These are phyloP conservation scores for Microctenopoma stevenorrisi DNA, from an alignment of 2,797 vertebrate species.

Conservation along the genomic window DNA sequence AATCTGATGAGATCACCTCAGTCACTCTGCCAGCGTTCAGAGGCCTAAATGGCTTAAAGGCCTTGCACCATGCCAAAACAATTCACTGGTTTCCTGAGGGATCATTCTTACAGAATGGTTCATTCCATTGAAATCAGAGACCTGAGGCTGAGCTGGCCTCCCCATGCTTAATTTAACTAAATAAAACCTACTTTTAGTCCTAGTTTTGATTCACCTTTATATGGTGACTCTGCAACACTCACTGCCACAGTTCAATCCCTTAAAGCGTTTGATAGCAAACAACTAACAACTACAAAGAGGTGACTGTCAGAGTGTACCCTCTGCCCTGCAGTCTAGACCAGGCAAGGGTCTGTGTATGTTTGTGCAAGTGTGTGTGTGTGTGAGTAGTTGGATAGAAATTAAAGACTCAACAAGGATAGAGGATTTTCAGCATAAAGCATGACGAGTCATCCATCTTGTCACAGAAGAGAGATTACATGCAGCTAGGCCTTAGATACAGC, in stretches of 20 bases:
- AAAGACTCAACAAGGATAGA: constrained; percentile 64
- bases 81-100: constrained; percentile 58
- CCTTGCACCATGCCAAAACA: constrained; percentile 60
- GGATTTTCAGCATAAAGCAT: constrained; percentile 73
- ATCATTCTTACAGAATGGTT: constrained; percentile 54
- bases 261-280: constrained; percentile 25
- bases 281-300: constrained; percentile 30
- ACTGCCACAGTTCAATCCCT: constrained; percentile 13
- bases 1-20: constrained; percentile 72
- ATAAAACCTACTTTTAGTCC: constrained; percentile 29
- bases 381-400: constrained; percentile 59
- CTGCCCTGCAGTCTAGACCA: constrained; percentile 39
- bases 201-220: constrained; percentile 5
- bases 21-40: constrained; percentile 51
- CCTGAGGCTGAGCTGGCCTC: constrained; percentile 22
- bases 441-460: constrained; percentile 80
- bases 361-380: constrained; percentile 17
- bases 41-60: constrained; percentile 68
- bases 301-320: constrained; percentile 27
- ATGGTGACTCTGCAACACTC: constrained; percentile 24
- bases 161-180: constrained; percentile 15
- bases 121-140: constrained; percentile 47
- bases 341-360: constrained; percentile 36
- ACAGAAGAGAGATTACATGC: constrained; percentile 80
- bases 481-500: constrained; percentile 73